Evolutionary conservation across 2,113 vertebrate genomes (phyloP), one percentile per base, ranked within the genome.

Genomic region (Semicossyphus pulcher): DNA sequence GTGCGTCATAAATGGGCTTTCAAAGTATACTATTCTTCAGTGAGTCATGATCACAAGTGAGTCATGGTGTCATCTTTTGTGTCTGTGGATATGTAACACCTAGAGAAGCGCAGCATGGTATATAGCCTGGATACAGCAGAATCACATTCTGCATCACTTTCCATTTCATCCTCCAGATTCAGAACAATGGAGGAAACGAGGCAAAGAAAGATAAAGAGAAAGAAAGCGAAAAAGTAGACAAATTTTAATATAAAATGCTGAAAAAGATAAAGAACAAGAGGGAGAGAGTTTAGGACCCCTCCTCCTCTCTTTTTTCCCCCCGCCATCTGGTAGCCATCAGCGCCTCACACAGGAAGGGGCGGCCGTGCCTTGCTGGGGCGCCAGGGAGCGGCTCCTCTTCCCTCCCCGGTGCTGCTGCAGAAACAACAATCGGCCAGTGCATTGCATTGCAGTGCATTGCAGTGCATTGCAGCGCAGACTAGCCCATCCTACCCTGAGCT

Each of bases 271-370:
- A 75, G 51, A 49, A 57, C 28, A 56, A 60, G 14, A 70, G 28
- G 31, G 74, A 78, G 29, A 63, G 45, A 36, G 36, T 18, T 28
- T 7, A 28, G 49, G 70, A 83, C 84, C 80, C 80, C 85, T 75
- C 86, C 83, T 86, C 75, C 77, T 71, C 71, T 61, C 78, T 58
- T 64, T 58, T 64, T 78, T 81, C 57, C 72, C 73, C 69, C 82
- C 92, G 66, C 90, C 93, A 94, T 93, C 93, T 94, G 93, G 89
- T 93, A 93, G 83, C 88, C 91, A 94, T 94, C 92, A 94, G 90
- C 45, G 73, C 72, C 89, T 90, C 88, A 88, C 87, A 91, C 90
- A 92, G 92, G 93, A 94, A 93, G 89, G 81, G 87, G 88, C 85
- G 82, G 85, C 92, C 87, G 70, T 77, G 86, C 85, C 76, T 83